Evolutionary conservation across 2,888 invertebrate genomes (phyloP).

Genomic region (Callinectes sapidus): DNA sequence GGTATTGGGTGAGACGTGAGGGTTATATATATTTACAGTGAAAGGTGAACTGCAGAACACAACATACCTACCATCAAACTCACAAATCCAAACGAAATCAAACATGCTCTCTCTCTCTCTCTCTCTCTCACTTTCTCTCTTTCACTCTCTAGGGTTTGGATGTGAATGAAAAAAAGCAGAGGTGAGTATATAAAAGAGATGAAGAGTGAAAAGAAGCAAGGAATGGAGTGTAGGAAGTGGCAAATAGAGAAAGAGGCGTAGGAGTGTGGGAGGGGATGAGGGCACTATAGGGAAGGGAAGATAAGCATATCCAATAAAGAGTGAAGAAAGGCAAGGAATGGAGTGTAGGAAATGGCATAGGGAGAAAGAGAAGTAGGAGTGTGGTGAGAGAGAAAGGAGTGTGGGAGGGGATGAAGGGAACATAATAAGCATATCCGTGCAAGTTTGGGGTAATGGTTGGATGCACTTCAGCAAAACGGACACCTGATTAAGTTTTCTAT

Average conservation of each 20-base stretch:
- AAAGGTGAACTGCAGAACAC: background rate
- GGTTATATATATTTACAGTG: background rate
- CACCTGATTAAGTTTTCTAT: background rate
- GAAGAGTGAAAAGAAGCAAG: background rate
- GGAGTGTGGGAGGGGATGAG: background rate
- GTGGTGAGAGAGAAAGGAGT: background rate
- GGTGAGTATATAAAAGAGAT: background rate
- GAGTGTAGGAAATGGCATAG: background rate
- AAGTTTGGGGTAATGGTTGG: background rate
- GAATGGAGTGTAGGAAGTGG: background rate
- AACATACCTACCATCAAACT: too few species aligned
- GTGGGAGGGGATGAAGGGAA: background rate
- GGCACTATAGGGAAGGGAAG: background rate
- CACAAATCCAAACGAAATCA: background rate
- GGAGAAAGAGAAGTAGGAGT: background rate
- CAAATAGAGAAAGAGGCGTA: background rate
- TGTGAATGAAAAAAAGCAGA: background rate
- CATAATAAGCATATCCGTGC: background rate
- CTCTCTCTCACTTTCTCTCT: background rate
- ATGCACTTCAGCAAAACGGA: background rate
- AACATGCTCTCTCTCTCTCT: background rate
- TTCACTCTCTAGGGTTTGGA: background rate
- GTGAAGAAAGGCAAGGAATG: too few species aligned
- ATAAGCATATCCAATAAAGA: too few species aligned
- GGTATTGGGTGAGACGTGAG: background rate